Base-by-base conservation (phyloP, 1,140 invertebrate genomes). In the Ooceraea biroi region DNA sequence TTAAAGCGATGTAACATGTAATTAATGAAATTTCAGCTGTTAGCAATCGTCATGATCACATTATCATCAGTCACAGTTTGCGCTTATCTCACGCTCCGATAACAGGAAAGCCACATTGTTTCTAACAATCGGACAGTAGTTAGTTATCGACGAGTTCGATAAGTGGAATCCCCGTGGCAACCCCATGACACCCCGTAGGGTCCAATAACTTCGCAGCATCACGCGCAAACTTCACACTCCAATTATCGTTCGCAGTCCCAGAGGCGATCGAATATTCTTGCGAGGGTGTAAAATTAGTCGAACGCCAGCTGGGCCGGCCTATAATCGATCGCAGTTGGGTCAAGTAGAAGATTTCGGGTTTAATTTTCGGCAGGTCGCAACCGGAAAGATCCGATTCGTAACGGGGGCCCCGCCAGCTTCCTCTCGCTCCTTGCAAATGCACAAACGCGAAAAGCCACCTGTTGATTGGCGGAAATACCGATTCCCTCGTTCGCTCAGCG, bases 381-480 rank as follows among this genome's bases (percentile, higher is more conserved):
- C 36, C 25, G 57, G 14, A 68, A 69, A 44, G 60, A 84, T 84
- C 17, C 41, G 36, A 36, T 73, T 80, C 73, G 82, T 84, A 66
- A 48, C 27, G 44, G 55, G 36, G 12, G 19, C 30, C 30, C 22
- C 30, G 10, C 1, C 48, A 7, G 17, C 22, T 11, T 1, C 36
- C 25, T 30, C 44, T n/a, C 8, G 60, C 50, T 66, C 27, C 41
- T n/a, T 14, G 22, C 69, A 46, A 61, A 50, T 22, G 36, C 63
- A 52, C 68, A 44, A 50, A 25, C 36, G 25, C 17, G 78, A 83
- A 85, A 83, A 73, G 46, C 87, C 86, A 89, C 87, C 87, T 89
- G 87, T 89, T 89, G 87, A 89, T 88, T 72, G 72, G 72, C 46
- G 61, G 69, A 85, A 88, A 78, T 85, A 74, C 73, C 86, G 85